phyloP scores from a whole-genome alignment of 2,888 invertebrate genomes.

The Ornithoptera alexandrae region DNA sequence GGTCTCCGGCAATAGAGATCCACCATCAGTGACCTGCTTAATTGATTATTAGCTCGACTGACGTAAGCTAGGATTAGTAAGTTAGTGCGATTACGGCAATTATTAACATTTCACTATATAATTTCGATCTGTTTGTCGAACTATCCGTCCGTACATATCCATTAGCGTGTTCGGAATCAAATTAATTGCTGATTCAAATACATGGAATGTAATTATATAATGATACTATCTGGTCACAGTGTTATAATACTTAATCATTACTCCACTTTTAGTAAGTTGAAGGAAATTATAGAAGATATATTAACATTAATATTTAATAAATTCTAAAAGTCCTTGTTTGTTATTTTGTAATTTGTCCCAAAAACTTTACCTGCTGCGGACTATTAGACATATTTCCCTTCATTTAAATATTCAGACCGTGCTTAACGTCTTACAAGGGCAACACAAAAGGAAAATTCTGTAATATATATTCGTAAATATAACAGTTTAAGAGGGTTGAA shows the following conservation, averaged over 20 bases:
- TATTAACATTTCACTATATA: constrained; percentile 26
- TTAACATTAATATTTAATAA: not conserved
- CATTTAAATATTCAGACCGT: constrained; percentile 25
- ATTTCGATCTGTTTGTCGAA: constrained; percentile 22
- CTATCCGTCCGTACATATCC: constrained; percentile 23
- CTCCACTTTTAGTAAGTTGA: constrained; percentile 28
- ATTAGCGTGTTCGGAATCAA: constrained; percentile 34
- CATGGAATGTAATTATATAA: constrained; percentile 44
- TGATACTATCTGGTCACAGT: constrained; percentile 42
- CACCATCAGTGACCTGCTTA: not conserved
- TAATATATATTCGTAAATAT: constrained; percentile 10
- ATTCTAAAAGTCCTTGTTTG: constrained; percentile 3
- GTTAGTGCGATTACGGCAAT: constrained; percentile 23
- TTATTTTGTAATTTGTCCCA: constrained; percentile 5
- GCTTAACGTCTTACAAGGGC: constrained; percentile 12
- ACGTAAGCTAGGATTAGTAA: constrained; percentile 26
- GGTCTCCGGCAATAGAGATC: no score
- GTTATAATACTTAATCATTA: constrained; percentile 40
- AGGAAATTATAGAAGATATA: not conserved
- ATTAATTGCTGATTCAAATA: constrained; percentile 48
- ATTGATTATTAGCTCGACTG: not conserved
- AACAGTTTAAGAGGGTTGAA: not conserved
- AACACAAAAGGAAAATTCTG: constrained; percentile 21
- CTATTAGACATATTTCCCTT: constrained; percentile 22
- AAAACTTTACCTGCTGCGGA: constrained; percentile 13